These are phyloP conservation scores for Tapirus terrestris DNA, from an alignment of 2,113 vertebrate species.

Conservation along the genomic window DNA sequence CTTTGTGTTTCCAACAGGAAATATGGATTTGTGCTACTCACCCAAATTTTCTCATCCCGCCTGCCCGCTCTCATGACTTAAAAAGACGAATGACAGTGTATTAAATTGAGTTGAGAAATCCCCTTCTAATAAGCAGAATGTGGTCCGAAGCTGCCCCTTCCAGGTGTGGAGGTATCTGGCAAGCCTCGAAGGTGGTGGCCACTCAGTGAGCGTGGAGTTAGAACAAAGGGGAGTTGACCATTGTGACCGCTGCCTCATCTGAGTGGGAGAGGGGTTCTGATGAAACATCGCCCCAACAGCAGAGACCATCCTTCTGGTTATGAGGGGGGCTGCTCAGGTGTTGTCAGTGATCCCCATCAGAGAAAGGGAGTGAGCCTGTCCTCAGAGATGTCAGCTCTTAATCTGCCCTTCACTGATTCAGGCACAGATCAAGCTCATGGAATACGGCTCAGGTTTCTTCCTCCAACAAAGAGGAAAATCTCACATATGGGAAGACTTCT, in stretches of 20 bases:
- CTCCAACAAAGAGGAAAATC: background rate
- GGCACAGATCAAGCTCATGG: background rate
- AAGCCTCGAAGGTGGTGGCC: background rate
- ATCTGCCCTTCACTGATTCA: background rate
- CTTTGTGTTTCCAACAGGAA: background rate
- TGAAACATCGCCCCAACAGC: background rate
- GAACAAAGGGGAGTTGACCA: background rate
- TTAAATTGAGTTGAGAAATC: background rate
- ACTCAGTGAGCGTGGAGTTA: background rate
- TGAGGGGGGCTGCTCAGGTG: background rate
- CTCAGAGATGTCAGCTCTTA: background rate
- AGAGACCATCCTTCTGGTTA: background rate
- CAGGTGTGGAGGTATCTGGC: background rate
- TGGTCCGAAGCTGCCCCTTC: background rate
- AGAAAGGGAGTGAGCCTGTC: background rate
- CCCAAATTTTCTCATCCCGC: background rate
- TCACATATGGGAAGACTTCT: background rate
- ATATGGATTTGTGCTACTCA: background rate
- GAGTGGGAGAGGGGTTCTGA: background rate
- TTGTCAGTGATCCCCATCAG: background rate
- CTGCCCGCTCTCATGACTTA: background rate
- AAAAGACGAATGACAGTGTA: background rate
- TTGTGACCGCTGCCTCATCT: background rate
- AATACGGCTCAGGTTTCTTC: background rate
- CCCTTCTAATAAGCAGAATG: background rate